Conservation (phyloP, 2,113 vertebrate species). For the Clarias magur region DNA sequence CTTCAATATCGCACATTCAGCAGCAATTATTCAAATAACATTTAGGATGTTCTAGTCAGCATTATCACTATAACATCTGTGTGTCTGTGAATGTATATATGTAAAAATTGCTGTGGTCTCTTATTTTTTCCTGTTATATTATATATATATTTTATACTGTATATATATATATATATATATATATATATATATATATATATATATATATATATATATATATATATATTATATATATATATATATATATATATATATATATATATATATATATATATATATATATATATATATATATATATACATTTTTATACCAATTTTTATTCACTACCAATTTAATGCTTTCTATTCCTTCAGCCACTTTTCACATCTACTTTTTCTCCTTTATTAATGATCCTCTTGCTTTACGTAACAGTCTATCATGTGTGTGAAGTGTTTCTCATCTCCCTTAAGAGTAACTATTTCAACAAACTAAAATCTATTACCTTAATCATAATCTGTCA, state of each 20-base stretch:
- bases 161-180: no score
- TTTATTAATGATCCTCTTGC: conserved; percentile 17
- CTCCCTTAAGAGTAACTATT: not conserved
- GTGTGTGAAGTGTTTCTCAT: conserved; percentile 14
- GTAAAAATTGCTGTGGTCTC: no score
- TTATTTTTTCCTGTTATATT: no score
- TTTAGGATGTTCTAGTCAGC: conserved; percentile 45
- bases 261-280: no score
- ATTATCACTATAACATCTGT: not conserved
- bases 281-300: no score
- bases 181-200: no score
- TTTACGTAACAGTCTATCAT: conserved; percentile 7
- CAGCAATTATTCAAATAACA: conserved; percentile 42
- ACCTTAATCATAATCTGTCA: not conserved
- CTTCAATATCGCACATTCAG: conserved; percentile 40
- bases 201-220: no score
- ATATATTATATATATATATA: no score
- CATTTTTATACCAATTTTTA: no score
- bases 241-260: no score
- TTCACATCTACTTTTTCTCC: conserved; percentile 10
- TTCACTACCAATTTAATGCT: no score
- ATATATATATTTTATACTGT: no score
- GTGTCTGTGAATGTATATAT: not conserved
- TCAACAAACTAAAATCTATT: conserved; percentile 27
- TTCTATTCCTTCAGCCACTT: not conserved